Conservation (phyloP, 2,888 invertebrate genomes). For the Stratiomys singularior region DNA sequence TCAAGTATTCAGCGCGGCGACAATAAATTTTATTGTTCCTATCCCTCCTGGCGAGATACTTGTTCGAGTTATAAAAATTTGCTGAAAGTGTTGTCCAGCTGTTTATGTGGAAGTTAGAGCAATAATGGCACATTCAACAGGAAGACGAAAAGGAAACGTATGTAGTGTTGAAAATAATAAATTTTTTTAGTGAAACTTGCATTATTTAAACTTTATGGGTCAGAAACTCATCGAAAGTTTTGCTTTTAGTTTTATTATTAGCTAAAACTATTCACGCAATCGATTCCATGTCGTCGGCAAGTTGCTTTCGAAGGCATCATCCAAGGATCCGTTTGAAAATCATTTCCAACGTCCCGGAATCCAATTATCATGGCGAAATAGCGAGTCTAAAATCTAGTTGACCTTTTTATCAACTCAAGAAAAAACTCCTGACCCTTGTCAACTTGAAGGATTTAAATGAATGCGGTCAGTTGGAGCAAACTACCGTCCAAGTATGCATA, state of each 20-base stretch:
- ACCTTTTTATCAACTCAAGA: no score
- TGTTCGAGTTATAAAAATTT: no score
- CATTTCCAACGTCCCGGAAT: not conserved
- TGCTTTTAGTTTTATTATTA: no score
- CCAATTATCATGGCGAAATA: constrained; percentile 18
- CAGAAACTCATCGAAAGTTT: no score
- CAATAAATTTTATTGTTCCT: constrained; percentile 41
- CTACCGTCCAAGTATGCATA: not conserved
- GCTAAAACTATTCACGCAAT: no score
- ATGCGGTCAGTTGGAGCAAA: not conserved
- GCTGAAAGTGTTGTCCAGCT: not conserved
- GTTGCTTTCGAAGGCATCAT: not conserved
- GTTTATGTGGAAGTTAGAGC: no score
- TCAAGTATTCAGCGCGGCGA: constrained; percentile 24
- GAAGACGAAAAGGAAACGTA: no score
- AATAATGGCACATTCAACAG: no score
- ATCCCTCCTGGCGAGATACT: constrained; percentile 18
- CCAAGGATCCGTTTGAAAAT: not conserved
- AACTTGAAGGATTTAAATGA: constrained; percentile 22
- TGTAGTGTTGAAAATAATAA: no score
- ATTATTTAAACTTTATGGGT: no score
- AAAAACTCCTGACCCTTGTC: constrained; percentile 19
- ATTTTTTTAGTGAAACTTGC: no score
- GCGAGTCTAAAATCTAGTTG: not conserved
- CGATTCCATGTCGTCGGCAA: no score